Conservation (phyloP, 2,888 invertebrate genomes). For the Odontocolon sp. region DNA sequence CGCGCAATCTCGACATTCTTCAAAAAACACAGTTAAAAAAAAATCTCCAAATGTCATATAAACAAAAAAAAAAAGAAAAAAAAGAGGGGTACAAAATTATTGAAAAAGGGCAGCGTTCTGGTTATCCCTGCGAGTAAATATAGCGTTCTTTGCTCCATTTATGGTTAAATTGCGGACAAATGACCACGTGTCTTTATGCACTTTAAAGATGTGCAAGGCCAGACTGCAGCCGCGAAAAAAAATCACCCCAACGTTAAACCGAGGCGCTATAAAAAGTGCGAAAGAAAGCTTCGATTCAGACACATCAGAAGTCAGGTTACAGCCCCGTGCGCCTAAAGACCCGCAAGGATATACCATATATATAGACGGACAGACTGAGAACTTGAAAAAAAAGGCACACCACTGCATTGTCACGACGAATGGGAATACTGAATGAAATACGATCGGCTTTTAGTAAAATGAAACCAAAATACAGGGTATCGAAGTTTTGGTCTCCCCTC, state of each 20-base stretch:
- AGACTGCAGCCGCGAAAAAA: conserved; percentile 47
- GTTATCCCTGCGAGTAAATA: conserved; percentile 67
- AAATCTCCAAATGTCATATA: conserved; percentile 21
- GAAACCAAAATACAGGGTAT: conserved; percentile 78
- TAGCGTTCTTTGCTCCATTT: conserved; percentile 69
- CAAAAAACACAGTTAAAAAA: conserved; percentile 38
- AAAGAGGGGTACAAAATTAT: too few relatives aligned
- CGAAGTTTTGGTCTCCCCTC: conserved; percentile 58
- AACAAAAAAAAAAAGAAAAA: conserved; percentile 7
- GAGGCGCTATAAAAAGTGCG: conserved; percentile 8
- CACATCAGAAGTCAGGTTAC: conserved; percentile 68
- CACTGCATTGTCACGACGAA: conserved; percentile 52
- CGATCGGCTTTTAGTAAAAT: conserved; percentile 80
- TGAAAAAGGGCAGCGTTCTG: conserved; percentile 54
- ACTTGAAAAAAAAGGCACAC: conserved; percentile 57
- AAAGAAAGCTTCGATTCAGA: conserved; percentile 41
- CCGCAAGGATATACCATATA: conserved; percentile 32
- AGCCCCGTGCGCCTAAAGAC: conserved; percentile 47
- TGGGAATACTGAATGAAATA: conserved; percentile 73
- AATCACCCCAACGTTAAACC: conserved; percentile 47
- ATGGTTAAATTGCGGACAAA: conserved; percentile 78
- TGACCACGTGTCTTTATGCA: conserved; percentile 69
- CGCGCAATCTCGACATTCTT: conserved; percentile 23
- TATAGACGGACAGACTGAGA: conserved; percentile 23
- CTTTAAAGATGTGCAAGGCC: not conserved